A percentile compares a stretch with the other conserved stretches of the same genome.
phyloP scores from a whole-genome alignment of 2,797 vertebrate genomes.

The Notamacropus eugenii region DNA sequence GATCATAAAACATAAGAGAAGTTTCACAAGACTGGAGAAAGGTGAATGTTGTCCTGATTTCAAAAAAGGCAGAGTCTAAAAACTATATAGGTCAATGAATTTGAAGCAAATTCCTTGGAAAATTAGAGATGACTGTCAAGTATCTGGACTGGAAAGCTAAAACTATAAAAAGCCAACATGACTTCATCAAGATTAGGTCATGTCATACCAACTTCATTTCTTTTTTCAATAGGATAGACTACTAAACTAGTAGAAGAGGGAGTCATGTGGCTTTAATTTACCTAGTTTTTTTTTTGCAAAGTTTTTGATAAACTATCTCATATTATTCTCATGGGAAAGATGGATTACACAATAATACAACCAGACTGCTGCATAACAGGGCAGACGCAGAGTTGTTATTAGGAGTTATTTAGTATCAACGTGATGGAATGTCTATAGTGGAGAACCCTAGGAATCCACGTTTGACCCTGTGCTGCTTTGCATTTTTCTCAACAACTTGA shows the following conservation, averaged over 20 bases:
- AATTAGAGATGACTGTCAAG: background rate
- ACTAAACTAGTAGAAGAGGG: background rate
- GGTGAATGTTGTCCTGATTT: background rate
- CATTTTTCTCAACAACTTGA: background rate
- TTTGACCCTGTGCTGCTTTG: background rate
- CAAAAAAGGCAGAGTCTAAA: background rate
- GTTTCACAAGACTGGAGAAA: background rate
- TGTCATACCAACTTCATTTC: background rate
- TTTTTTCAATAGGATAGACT: background rate
- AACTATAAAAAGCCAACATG: background rate
- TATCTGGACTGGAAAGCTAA: background rate
- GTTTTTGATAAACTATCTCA: background rate
- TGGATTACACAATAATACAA: background rate
- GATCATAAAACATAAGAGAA: background rate
- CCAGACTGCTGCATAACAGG: background rate
- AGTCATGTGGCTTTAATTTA: background rate
- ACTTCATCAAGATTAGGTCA: background rate
- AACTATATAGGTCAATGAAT: background rate
- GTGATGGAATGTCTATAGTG: background rate
- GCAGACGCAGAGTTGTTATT: background rate
- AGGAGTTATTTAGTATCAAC: background rate
- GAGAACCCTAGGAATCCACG: background rate
- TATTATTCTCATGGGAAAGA: background rate
- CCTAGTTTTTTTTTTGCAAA: background rate
- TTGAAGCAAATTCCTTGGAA: background rate